Evolutionary conservation across 2,888 invertebrate species (phyloP), one percentile per base, ranked within the genome.

Genomic region (Papilio elwesi): DNA sequence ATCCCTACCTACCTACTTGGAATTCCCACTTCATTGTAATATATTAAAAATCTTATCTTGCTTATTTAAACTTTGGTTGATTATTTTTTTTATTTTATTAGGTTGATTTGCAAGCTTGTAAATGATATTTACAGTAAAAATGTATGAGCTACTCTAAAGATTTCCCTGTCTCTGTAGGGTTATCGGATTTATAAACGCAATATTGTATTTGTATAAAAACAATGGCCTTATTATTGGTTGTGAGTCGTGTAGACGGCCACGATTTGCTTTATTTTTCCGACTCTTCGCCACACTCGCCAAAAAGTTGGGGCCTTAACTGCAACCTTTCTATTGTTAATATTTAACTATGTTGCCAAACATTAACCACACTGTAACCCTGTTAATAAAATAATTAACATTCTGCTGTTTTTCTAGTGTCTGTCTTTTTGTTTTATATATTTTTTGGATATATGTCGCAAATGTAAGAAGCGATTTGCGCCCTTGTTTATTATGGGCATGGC

Each of bases 181-280:
- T 91, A 92, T 92, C 91, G 87, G 93, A 92, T 93, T 91, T 93
- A 93, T 93, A 93, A 92, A 92, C 88, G 90, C 91, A 93, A 93
- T 93, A 93, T 93, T 90, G 92, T 92, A 93, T 93, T 92, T 92
- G 92, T 93, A 92, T 93, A 91, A 92, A 90, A 93, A 93, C 93
- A 93, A 93, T 93, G 87, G 92, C 86, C 93, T 92, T 92, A 93
- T 93, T 93, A 93, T 92, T 91, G 90, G 90, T 87, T 87, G 87
- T 79, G 83, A 80, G 85, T 85, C 87, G 87, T 87, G 88, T 88
- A 82, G 79, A 82, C 83, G 82, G 77, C 77, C 79, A 81, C 80
- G 77, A 84, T 87, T 85, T 90, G 80, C 79, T 88, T 84, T 84
- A 81, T 88, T 87, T 87, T 77, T 77, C 76, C 74, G 71, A 75